Evolutionary conservation across 1,140 invertebrate species (phyloP).

Genomic region (Temnothorax curvispinosus): DNA sequence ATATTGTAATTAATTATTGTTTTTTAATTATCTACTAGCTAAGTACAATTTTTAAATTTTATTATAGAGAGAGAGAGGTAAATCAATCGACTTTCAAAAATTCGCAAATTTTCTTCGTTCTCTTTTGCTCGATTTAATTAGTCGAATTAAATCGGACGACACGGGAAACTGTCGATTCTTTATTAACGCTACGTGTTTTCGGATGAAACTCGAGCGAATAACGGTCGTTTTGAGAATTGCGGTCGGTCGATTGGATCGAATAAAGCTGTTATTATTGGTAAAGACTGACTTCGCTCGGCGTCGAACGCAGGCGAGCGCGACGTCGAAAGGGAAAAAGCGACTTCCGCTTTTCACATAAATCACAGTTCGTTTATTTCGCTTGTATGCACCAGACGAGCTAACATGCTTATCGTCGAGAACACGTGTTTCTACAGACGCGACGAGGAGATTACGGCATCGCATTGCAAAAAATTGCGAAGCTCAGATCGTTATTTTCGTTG

Average conservation of each 20-base stretch:
- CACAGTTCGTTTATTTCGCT: constrained; percentile 56
- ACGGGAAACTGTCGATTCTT: not conserved
- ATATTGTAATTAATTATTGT: not conserved
- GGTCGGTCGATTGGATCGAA: constrained; percentile 26
- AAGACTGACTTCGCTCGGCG: constrained; percentile 20
- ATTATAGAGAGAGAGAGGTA: not conserved
- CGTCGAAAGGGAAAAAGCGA: constrained; percentile 52
- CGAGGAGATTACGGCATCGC: constrained; percentile 30
- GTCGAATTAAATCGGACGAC: not conserved
- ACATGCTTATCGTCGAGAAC: constrained; percentile 39
- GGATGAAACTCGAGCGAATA: constrained; percentile 13
- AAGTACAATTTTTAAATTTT: not conserved
- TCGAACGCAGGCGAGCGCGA: constrained; percentile 30
- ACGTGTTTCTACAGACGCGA: constrained; percentile 32
- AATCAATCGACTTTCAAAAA: not conserved
- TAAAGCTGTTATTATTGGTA: constrained; percentile 39
- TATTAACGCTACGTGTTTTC: not conserved
- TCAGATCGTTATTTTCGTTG: constrained; percentile 34
- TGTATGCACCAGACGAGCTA: constrained; percentile 24
- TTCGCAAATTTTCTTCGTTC: not conserved
- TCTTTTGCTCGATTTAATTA: not conserved
- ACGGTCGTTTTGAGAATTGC: constrained; percentile 33
- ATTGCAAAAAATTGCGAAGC: constrained; percentile 26
- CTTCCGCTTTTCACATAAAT: constrained; percentile 63
- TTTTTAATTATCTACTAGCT: not conserved